A percentile compares a stretch with the other conserved stretches of the same genome.
Evolutionary conservation across 2,888 invertebrate species (phyloP).

Genomic region (Prenolepis imparis): DNA sequence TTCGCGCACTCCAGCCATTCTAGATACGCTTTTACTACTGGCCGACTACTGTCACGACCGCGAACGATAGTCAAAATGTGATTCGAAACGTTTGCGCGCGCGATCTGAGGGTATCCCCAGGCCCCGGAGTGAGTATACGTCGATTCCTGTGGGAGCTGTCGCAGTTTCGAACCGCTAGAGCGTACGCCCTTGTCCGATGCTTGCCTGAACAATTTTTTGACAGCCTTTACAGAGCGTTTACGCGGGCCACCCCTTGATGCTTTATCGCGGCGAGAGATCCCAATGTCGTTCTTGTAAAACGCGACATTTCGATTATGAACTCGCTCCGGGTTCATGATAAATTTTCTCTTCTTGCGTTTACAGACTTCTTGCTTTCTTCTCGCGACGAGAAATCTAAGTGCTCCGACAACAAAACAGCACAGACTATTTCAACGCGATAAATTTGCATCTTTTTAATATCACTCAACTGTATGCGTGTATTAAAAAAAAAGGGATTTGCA

Average conservation of each 20-base stretch:
- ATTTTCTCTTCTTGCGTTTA: background rate
- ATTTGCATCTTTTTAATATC: background rate
- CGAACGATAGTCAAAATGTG: conserved; percentile 52
- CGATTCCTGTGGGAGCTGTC: conserved; percentile 55
- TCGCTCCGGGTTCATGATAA: background rate
- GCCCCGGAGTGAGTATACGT: conserved; percentile 8
- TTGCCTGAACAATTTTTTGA: conserved; percentile 41
- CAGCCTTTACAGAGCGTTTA: conserved; percentile 22
- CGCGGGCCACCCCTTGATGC: conserved; percentile 5
- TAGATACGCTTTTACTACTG: conserved; percentile 57
- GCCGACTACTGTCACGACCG: conserved; percentile 59
- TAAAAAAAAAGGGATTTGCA: background rate
- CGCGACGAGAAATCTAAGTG: background rate
- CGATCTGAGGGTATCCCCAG: conserved; percentile 34
- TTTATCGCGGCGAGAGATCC: conserved; percentile 26
- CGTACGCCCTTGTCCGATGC: conserved; percentile 23
- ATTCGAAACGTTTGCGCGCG: conserved; percentile 63
- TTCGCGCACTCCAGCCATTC: conserved; percentile 43
- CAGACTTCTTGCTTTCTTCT: background rate
- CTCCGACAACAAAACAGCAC: background rate
- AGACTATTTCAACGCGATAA: background rate
- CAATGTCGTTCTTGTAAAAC: background rate
- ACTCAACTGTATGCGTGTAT: background rate
- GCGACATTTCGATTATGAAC: background rate
- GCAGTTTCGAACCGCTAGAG: conserved; percentile 38